Conservation (phyloP, 2,888 invertebrate species). For the Syrista parreyssii region DNA sequence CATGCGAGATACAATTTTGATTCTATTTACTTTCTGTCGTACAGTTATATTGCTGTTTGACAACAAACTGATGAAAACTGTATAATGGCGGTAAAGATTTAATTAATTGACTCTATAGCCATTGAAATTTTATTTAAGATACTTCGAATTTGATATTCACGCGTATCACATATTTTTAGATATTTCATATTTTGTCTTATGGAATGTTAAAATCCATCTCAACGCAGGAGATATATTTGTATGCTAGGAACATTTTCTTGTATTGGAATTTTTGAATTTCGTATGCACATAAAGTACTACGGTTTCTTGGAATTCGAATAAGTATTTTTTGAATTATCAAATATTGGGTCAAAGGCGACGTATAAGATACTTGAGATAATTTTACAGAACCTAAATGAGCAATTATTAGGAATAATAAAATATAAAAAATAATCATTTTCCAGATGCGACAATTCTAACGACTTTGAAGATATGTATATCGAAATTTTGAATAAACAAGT, state of each 20-base stretch:
- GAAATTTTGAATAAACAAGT: not conserved
- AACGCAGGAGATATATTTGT: not conserved
- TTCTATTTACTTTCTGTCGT: not conserved
- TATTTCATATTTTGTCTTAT: not conserved
- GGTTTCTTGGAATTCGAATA: not conserved
- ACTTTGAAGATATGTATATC: not conserved
- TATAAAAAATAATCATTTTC: not conserved
- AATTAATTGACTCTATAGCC: not conserved
- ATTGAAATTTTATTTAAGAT: not conserved
- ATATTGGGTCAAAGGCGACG: not conserved
- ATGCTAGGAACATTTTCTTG: not conserved
- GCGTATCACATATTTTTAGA: not conserved
- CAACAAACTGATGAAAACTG: not conserved
- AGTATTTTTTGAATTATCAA: not conserved
- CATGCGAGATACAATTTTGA: not conserved
- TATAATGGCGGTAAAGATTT: not conserved
- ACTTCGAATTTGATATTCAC: not conserved
- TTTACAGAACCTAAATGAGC: not conserved
- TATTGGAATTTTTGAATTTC: not conserved
- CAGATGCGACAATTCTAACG: not conserved
- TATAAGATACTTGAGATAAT: not conserved
- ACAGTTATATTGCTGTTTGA: not conserved
- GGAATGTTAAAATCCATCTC: too few relatives aligned
- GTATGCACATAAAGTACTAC: not conserved
- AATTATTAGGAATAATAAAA: not conserved